Conservation (phyloP, 2,113 vertebrate species). For the Stictonetta naevosa region DNA sequence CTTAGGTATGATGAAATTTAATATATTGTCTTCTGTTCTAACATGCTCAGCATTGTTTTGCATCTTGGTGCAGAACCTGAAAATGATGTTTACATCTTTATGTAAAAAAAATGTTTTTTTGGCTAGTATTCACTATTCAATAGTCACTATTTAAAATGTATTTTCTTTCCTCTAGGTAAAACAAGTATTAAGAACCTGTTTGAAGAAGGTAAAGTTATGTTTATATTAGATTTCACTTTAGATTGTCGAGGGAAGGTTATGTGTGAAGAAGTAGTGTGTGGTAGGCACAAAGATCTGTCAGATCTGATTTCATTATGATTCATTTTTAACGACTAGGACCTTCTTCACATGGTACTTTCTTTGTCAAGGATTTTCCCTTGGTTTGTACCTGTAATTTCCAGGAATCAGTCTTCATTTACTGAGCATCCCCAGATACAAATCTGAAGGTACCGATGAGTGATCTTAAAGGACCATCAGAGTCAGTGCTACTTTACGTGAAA, state of each 20-base stretch:
- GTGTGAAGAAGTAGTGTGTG: neutral
- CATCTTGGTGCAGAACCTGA: neutral
- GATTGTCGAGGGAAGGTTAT: neutral
- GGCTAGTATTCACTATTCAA: neutral
- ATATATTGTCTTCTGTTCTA: neutral
- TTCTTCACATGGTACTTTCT: neutral
- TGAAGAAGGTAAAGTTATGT: constrained; percentile 82
- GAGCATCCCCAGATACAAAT: neutral
- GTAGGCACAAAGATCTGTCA: neutral
- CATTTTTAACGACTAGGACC: neutral
- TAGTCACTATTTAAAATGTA: neutral
- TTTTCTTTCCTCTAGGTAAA: constrained; percentile 79
- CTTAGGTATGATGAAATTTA: constrained; percentile 76
- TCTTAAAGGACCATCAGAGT: neutral
- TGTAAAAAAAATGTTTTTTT: neutral
- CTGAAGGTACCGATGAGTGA: neutral
- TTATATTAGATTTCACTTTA: neutral
- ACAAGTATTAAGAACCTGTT: constrained; percentile 82
- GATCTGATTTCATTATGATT: neutral
- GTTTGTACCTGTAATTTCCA: neutral
- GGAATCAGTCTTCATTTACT: neutral
- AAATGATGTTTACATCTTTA: neutral
- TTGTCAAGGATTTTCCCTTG: neutral
- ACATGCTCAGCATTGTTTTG: neutral
- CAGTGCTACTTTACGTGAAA: rapidly evolving